Conservation (phyloP, 2,888 invertebrate species). For the Cryptus viduatorius region DNA sequence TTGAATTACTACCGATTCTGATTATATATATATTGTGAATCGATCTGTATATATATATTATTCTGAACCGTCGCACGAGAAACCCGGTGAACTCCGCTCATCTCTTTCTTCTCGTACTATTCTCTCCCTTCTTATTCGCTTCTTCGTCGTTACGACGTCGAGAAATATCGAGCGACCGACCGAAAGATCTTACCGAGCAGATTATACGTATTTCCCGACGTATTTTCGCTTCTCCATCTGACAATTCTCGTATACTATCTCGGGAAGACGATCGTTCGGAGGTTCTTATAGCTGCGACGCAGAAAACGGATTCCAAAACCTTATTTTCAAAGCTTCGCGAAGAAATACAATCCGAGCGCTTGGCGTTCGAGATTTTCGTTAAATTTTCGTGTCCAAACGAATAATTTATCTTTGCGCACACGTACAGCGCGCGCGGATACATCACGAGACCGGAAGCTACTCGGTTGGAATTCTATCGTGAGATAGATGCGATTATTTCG, state of each 20-base stretch:
- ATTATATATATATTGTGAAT: neutral
- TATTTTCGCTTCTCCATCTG: slow-evolving; percentile 35
- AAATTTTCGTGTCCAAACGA: neutral
- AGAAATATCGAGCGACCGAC: neutral
- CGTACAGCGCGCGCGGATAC: too few relatives aligned
- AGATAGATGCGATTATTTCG: neutral
- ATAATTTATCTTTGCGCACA: too few relatives aligned
- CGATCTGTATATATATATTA: neutral
- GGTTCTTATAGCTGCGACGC: neutral
- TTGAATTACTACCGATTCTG: too few relatives aligned
- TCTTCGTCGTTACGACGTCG: neutral
- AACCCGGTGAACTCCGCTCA: slow-evolving; percentile 8
- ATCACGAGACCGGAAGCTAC: slow-evolving; percentile 4
- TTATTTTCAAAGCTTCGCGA: slow-evolving; percentile 8
- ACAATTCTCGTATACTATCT: slow-evolving; percentile 20
- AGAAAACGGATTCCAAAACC: neutral
- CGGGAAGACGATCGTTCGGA: slow-evolving; percentile 69
- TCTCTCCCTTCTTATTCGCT: neutral
- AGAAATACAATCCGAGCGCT: neutral
- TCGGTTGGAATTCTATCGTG: neutral
- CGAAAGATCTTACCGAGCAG: slow-evolving; percentile 23
- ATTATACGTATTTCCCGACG: slow-evolving; percentile 41
- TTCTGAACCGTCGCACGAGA: neutral
- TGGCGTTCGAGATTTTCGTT: neutral
- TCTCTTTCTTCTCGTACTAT: neutral